Evolutionary conservation across 2,888 invertebrate genomes (phyloP).

Genomic region (Synanthedon formicaeformis): DNA sequence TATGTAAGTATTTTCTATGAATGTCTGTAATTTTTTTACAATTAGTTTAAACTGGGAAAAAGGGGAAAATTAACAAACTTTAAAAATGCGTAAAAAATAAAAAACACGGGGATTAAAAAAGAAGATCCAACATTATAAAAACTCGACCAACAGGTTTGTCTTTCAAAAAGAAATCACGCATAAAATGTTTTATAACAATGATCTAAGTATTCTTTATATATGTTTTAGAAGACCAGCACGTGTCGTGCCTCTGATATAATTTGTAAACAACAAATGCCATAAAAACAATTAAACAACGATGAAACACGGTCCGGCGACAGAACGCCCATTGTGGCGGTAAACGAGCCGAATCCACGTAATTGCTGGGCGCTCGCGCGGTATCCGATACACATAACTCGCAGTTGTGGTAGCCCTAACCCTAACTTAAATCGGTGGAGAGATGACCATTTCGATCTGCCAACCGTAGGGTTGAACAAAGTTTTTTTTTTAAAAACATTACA

Average conservation of each 20-base stretch:
- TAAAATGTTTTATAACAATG: too few relatives aligned
- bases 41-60: too few relatives aligned
- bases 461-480: slow-evolving; percentile 26
- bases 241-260: background rate
- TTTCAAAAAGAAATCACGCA: too few relatives aligned
- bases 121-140: too few relatives aligned
- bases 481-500: background rate
- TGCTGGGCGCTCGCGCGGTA: slow-evolving; percentile 31
- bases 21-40: too few relatives aligned
- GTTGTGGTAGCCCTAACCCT: slow-evolving; percentile 35
- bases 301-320: slow-evolving; percentile 13
- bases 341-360: slow-evolving; percentile 29
- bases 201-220: too few relatives aligned
- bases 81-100: too few relatives aligned
- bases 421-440: slow-evolving; percentile 20
- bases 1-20: too few relatives aligned
- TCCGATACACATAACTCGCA: slow-evolving; percentile 36
- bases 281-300: slow-evolving; percentile 48
- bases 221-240: background rate
- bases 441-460: slow-evolving; percentile 36
- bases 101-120: too few relatives aligned
- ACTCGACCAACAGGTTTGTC: too few relatives aligned
- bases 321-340: slow-evolving; percentile 16
- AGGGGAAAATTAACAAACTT: too few relatives aligned
- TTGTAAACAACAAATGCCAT: slow-evolving; percentile 14